Evolutionary conservation across 1,140 invertebrate genomes (phyloP).

Genomic region (Copidosoma floridanum): DNA sequence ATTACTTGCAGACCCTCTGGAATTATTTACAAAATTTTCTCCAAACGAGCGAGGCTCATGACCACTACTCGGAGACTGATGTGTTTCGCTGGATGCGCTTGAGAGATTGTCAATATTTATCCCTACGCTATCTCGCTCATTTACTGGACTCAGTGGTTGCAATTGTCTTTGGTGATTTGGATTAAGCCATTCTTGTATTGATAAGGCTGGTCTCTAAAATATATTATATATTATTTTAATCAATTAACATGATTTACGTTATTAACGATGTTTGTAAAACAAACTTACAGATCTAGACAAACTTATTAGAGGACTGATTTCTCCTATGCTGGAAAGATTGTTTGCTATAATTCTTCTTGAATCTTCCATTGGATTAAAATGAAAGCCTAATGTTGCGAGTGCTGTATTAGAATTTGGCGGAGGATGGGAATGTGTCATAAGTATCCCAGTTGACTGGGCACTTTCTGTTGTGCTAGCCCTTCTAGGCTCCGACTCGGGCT

Average conservation of each 20-base stretch:
- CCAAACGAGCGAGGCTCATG: conserved; percentile 33
- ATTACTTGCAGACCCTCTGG: conserved; percentile 31
- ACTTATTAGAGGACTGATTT: conserved; percentile 57
- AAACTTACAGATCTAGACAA: conserved; percentile 49
- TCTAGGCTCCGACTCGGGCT: conserved; percentile 14
- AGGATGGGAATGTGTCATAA: conserved; percentile 11
- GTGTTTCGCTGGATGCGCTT: conserved; percentile 17
- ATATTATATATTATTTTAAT: conserved; percentile 1
- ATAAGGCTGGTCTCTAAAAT: conserved; percentile 37
- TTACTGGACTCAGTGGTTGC: conserved; percentile 1
- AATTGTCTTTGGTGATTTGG: conserved; percentile 41
- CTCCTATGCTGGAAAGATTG: conserved; percentile 57
- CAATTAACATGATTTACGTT: too few species aligned
- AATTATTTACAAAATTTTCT: conserved; percentile 37
- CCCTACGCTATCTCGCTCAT: conserved; percentile 36
- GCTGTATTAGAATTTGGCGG: conserved; percentile 22
- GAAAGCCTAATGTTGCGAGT: conserved; percentile 35
- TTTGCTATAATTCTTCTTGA: conserved; percentile 53
- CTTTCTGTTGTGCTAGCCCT: conserved; percentile 27
- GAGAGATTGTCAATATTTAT: conserved; percentile 42
- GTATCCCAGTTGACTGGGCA: conserved; percentile 4
- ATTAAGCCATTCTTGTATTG: conserved; percentile 42
- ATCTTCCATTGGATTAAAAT: conserved; percentile 50
- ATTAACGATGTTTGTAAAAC: conserved; percentile 5
- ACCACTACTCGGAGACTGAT: conserved; percentile 32